Percentiles rank a stretch among this genome's conserved stretches.
Conservation (phyloP, 2,113 vertebrate species). For the Hippopotamus amphibius region DNA sequence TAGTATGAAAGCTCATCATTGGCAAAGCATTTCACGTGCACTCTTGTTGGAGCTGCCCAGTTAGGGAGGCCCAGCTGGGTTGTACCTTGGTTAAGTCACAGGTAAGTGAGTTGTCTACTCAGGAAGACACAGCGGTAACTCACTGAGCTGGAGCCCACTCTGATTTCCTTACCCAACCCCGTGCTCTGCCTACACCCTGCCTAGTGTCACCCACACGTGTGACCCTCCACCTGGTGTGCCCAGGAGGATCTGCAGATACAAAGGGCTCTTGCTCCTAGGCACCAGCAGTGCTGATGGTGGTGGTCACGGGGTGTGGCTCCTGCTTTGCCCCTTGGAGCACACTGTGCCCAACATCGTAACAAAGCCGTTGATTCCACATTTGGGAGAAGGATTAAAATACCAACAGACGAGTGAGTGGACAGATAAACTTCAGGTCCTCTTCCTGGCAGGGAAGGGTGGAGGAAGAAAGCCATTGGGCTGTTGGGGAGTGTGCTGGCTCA, state of each 20-base stretch:
- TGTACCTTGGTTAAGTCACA: neutral
- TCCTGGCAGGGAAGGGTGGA: neutral
- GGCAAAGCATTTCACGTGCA: neutral
- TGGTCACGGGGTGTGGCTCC: neutral
- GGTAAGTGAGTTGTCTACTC: neutral
- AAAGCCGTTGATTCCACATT: neutral
- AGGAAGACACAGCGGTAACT: neutral
- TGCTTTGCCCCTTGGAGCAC: neutral
- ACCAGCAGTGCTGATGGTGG: no score
- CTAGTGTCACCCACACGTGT: fast-evolving
- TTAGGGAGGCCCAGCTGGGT: neutral
- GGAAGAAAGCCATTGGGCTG: neutral
- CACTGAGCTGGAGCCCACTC: neutral
- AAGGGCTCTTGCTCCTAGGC: fast-evolving
- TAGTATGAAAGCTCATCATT: neutral
- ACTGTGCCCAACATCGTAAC: neutral
- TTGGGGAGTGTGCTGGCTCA: neutral
- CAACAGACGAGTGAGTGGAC: fast-evolving
- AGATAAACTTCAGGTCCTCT: neutral
- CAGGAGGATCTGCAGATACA: neutral
- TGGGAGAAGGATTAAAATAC: neutral
- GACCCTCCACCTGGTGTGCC: no score
- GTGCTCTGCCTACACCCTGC: no score
- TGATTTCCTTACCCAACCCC: neutral
- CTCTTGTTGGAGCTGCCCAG: neutral